A percentile compares a stretch with the other conserved stretches of the same genome.
Evolutionary conservation across 2,888 invertebrate genomes (phyloP).

Genomic region (Thelaira solivaga): DNA sequence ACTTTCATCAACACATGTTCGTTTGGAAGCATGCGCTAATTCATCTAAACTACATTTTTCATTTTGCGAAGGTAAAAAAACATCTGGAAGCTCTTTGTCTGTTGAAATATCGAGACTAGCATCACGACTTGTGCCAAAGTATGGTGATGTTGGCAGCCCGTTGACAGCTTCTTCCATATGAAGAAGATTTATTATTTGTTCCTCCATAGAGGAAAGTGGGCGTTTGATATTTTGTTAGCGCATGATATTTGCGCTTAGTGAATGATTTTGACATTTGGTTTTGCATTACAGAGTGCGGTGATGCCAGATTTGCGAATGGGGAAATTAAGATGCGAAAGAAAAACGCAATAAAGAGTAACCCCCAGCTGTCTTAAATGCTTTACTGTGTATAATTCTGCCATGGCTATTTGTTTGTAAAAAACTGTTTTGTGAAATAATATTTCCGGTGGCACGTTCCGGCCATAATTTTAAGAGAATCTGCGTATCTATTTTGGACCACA

Average conservation of each 20-base stretch:
- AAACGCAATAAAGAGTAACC: too few species aligned
- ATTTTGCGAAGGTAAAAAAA: constrained; percentile 25
- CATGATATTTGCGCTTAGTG: not conserved
- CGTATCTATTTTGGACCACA: too few species aligned
- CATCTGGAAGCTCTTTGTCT: constrained; percentile 29
- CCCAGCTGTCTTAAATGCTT: too few species aligned
- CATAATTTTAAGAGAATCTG: too few species aligned
- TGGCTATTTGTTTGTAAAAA: too few species aligned
- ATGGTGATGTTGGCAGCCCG: constrained; percentile 20
- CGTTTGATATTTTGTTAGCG: not conserved
- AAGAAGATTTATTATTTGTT: not conserved
- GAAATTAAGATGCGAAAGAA: not conserved
- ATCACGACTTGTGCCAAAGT: constrained; percentile 26
- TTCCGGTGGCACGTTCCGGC: too few species aligned
- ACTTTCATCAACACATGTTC: constrained; percentile 3
- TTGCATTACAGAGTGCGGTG: not conserved
- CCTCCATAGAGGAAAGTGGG: not conserved
- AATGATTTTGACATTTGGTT: too few species aligned
- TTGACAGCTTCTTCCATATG: constrained; percentile 9
- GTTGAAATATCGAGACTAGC: constrained; percentile 11
- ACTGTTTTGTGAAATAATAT: too few species aligned
- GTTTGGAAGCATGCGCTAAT: constrained; percentile 1
- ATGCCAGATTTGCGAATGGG: not conserved
- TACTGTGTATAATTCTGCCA: too few species aligned
- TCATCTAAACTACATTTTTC: not conserved